Base-by-base conservation (phyloP, 2,113 vertebrate species). In the Xerus inauris region DNA sequence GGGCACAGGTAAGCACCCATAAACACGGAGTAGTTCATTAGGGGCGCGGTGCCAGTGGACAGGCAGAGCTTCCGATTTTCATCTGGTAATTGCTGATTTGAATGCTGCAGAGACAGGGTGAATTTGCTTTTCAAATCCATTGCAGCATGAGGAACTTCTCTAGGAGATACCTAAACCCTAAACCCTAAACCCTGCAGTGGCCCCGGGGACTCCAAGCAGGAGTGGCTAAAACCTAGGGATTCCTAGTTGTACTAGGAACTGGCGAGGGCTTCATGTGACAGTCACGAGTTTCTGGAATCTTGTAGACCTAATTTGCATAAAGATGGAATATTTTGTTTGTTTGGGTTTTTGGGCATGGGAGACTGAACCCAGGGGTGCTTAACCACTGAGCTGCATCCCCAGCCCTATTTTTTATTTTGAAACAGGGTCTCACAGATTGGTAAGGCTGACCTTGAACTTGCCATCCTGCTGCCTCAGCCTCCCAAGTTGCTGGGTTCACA, bases 1-100 rank as follows among this genome's bases (percentile, higher is more conserved):
- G 45, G 3, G 32, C 4, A 7, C 5, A 0, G 3, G 54, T 0
- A 64, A 22, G 20, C 10, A 51, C 28, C 51, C 59, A 0, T 2
- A 12, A 16, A 30, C 10, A 3, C 3, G 8, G 42, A 69, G 5
- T 19, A 7, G 75, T 54, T 54, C 59, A 28, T 45, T 26, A 6
- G 45, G 2, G 59, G 5, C 2, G 40, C 67, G 0, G 30, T 59
- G 75, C 26, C 17, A 22, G 45, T 0, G 1, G 57, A 49, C 16
- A 28, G 69, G 17, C 6, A 16, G 49, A 71, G 71, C 5, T 51
- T 32, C 69, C 5, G 3, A 1, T 20, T 62, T 81, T 54, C 5
- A 4, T 7, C 73, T 2, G 9, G 16, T 72, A 11, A 24, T 47
- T 26, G 69, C 59, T 81, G 4, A 24, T 42, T 8, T 28, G 67